Evolutionary conservation across 2,888 invertebrate species (phyloP).

Genomic region (Stramonita haemastoma): DNA sequence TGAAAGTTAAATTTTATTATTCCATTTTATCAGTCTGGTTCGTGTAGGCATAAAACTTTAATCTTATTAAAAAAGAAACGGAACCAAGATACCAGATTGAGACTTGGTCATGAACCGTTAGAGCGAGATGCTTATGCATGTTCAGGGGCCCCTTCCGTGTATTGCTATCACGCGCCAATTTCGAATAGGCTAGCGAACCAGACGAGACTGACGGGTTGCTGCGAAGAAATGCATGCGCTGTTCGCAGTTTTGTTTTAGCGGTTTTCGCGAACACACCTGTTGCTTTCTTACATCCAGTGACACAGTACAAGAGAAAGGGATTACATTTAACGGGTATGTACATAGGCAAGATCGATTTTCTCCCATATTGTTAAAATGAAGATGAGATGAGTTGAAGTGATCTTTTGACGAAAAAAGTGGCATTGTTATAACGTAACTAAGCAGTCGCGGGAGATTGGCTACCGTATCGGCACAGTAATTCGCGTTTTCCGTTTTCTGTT

Average conservation of each 20-base stretch:
- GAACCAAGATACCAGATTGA: conserved; percentile 17
- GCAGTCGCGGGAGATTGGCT: conserved; percentile 36
- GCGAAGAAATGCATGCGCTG: conserved; percentile 18
- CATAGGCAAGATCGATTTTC: not conserved
- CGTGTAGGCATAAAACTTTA: not conserved
- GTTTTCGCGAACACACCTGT: conserved; percentile 18
- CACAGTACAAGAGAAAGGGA: not conserved
- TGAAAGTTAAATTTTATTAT: not conserved
- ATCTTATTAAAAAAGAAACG: not conserved
- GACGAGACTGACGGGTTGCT: conserved; percentile 43
- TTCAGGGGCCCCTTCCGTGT: conserved; percentile 56
- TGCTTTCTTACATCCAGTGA: not conserved
- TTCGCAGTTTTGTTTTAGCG: conserved; percentile 30
- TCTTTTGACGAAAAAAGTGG: too few relatives aligned
- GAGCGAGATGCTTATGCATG: conserved; percentile 49
- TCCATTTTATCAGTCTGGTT: not conserved
- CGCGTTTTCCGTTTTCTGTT: not conserved
- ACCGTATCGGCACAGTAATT: not conserved
- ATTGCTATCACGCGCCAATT: conserved; percentile 72
- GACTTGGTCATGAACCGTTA: conserved; percentile 26
- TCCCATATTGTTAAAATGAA: not conserved
- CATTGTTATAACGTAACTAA: conserved; percentile 25
- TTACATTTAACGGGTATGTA: not conserved
- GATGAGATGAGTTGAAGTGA: not conserved
- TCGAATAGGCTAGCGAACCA: conserved; percentile 61